phyloP scores from a whole-genome alignment of 1,140 invertebrate species.

The Penaeus chinensis region DNA sequence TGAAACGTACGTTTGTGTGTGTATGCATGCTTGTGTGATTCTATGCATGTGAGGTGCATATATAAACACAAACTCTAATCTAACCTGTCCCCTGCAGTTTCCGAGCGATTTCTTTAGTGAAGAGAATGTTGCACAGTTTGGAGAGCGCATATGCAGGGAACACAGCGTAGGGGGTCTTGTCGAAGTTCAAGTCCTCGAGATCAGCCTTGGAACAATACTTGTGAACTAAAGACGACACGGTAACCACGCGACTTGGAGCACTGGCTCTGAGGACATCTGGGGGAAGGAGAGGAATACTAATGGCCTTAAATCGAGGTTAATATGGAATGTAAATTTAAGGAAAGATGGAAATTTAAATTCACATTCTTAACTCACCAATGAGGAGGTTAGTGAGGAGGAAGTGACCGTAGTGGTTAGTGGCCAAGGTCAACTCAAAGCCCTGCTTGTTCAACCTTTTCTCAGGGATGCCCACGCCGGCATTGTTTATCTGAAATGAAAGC shows the following conservation, averaged over 20 bases:
- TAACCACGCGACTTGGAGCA: slow-evolving; percentile 69
- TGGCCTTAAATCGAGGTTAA: neutral
- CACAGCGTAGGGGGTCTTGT: slow-evolving; percentile 3
- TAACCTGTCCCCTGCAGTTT: slow-evolving; percentile 73
- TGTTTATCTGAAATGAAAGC: slow-evolving; percentile 44
- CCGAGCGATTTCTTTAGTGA: slow-evolving; percentile 81
- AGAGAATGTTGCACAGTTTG: slow-evolving; percentile 89
- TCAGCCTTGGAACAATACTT: neutral
- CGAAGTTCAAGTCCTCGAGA: slow-evolving; percentile 24
- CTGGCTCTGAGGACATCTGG: slow-evolving; percentile 74
- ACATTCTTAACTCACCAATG: slow-evolving; percentile 65
- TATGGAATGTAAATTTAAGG: neutral
- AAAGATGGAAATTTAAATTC: neutral
- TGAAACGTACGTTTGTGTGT: too few relatives aligned
- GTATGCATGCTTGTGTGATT: too few relatives aligned
- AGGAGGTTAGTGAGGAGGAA: slow-evolving; percentile 79
- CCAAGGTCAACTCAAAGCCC: slow-evolving; percentile 86
- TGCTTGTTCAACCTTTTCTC: slow-evolving; percentile 74
- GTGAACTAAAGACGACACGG: slow-evolving; percentile 69
- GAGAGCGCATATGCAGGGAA: slow-evolving; percentile 83
- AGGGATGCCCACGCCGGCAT: slow-evolving; percentile 25
- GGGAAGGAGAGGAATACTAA: neutral
- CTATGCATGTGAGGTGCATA: too few relatives aligned
- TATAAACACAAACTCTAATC: neutral
- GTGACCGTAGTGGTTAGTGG: slow-evolving; percentile 76